A percentile compares a stretch with the other conserved stretches of the same genome.
Conservation (phyloP, 1,140 invertebrate genomes). For the Cryptotermes secundus region DNA sequence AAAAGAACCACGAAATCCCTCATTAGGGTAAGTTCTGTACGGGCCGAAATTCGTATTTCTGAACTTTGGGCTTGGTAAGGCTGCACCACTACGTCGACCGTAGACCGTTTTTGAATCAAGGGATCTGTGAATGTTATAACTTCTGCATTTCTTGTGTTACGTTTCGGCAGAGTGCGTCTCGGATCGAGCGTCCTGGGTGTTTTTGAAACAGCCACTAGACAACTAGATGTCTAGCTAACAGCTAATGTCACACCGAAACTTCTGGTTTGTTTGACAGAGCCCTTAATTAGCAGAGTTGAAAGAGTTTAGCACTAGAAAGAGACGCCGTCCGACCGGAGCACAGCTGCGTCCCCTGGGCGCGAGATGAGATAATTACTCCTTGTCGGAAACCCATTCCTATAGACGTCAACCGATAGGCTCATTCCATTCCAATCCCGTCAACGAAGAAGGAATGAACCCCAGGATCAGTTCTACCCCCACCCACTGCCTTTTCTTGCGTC, state of each 20-base stretch:
- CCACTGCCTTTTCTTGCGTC: not conserved
- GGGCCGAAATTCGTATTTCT: too few species aligned
- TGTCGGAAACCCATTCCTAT: not conserved
- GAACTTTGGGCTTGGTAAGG: too few species aligned
- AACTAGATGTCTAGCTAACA: too few species aligned
- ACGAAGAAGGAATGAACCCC: not conserved
- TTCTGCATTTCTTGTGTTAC: too few species aligned
- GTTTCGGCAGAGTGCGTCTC: too few species aligned
- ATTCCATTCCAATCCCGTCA: not conserved
- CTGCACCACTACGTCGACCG: too few species aligned
- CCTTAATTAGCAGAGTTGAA: slow-evolving; percentile 13
- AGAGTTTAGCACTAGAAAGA: slow-evolving; percentile 17
- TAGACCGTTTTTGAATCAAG: too few species aligned
- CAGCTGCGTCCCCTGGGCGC: not conserved
- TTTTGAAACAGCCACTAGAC: too few species aligned
- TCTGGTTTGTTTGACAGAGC: not conserved
- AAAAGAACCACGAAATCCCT: too few species aligned
- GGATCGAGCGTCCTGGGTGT: too few species aligned
- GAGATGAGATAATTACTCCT: not conserved
- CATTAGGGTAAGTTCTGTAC: too few species aligned
- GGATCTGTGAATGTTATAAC: too few species aligned
- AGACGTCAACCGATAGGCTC: not conserved
- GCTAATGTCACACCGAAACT: not conserved
- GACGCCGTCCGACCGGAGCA: not conserved
- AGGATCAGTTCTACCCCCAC: not conserved